These are phyloP conservation scores for Castor canadensis DNA, from an alignment of 2,113 vertebrate species.

Conservation along the genomic window DNA sequence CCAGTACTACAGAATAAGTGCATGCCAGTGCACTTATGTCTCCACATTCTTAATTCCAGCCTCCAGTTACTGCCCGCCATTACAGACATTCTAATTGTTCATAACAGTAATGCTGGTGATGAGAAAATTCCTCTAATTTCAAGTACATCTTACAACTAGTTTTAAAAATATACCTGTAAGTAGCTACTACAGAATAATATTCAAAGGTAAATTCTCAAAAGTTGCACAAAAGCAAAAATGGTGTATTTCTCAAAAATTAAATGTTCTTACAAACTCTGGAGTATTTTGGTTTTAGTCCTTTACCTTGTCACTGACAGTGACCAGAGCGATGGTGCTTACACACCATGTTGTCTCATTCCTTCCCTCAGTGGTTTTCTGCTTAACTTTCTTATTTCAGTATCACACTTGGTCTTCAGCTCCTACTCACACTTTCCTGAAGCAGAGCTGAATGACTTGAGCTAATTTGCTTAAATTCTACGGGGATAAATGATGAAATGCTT, in stretches of 20 bases:
- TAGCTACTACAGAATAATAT: background rate
- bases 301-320: background rate
- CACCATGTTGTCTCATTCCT: background rate
- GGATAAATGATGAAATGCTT: constrained; percentile 64
- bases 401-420: background rate
- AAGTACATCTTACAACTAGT: background rate
- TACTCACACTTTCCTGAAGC: background rate
- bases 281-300: background rate
- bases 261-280: background rate
- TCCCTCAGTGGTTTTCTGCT: background rate
- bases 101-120: too few species aligned
- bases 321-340: background rate
- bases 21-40: too few species aligned
- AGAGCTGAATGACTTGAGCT: constrained; percentile 17
- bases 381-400: background rate
- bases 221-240: background rate
- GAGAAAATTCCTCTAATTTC: background rate
- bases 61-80: background rate
- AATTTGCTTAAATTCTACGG: constrained; percentile 59
- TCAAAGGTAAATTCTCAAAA: background rate
- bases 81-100: too few species aligned
- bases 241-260: background rate
- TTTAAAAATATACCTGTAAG: background rate
- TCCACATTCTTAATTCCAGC: background rate
- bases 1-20: background rate